Evolutionary conservation across 2,888 invertebrate species (phyloP).

Genomic region (Podotricha telesiphe): DNA sequence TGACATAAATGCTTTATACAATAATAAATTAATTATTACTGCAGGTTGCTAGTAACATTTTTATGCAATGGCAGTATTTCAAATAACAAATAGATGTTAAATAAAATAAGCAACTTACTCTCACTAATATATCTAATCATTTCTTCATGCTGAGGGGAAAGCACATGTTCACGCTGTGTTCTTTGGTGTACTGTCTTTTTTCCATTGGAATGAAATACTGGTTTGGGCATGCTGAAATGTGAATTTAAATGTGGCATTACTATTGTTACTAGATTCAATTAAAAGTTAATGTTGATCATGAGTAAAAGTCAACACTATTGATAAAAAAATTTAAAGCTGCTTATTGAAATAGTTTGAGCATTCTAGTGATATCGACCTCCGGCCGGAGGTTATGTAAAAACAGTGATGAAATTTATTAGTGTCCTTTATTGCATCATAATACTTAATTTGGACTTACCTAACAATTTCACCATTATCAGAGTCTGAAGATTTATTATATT

Average conservation of each 20-base stretch:
- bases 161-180: constrained; percentile 82
- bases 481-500: constrained; percentile 86
- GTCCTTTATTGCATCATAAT: constrained; percentile 51
- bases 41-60: no score
- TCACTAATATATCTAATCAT: constrained; percentile 93
- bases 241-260: constrained; percentile 19
- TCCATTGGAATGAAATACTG: constrained; percentile 90
- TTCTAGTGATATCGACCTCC: constrained; percentile 42
- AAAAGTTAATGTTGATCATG: background rate
- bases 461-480: constrained; percentile 86
- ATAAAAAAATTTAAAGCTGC: constrained; percentile 4
- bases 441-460: constrained; percentile 78
- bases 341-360: constrained; percentile 26
- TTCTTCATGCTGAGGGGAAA: constrained; percentile 92
- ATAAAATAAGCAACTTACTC: constrained; percentile 85
- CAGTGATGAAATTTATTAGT: constrained; percentile 68
- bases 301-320: background rate
- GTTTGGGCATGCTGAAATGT: constrained; percentile 88
- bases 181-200: constrained; percentile 85
- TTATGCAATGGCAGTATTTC: no score
- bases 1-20: background rate
- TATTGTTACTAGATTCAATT: background rate
- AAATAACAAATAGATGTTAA: background rate
- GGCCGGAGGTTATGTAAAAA: constrained; percentile 78
- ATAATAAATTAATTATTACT: background rate